phyloP scores from a whole-genome alignment of 2,113 vertebrate species.

The Aegithalos caudatus region DNA sequence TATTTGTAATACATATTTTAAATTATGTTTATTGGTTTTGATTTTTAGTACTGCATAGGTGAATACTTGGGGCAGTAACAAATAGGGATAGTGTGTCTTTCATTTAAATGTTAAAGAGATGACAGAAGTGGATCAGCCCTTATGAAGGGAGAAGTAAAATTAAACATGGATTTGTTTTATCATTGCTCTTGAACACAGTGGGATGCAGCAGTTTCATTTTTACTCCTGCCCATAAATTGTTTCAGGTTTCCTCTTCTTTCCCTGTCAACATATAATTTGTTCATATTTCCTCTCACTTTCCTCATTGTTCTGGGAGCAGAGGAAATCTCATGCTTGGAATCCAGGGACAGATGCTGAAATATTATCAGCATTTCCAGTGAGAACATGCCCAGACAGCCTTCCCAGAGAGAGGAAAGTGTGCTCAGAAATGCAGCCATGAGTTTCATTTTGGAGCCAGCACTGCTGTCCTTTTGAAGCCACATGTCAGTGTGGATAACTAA shows the following conservation, averaged over 20 bases:
- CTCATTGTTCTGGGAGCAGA: slow-evolving; percentile 63
- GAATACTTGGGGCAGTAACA: background rate
- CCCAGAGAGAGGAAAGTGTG: background rate
- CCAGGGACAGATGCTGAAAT: background rate
- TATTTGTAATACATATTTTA: background rate
- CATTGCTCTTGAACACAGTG: background rate
- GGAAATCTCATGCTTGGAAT: slow-evolving; percentile 32
- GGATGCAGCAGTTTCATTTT: background rate
- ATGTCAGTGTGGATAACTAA: background rate
- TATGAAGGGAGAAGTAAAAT: background rate
- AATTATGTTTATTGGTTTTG: background rate
- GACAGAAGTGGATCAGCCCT: background rate
- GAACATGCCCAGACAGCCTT: background rate
- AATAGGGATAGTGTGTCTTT: background rate
- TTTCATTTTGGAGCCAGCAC: background rate
- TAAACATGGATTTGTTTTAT: background rate
- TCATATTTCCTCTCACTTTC: slow-evolving; percentile 63
- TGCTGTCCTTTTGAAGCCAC: background rate
- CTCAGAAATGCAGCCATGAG: background rate
- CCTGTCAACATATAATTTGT: slow-evolving; percentile 13
- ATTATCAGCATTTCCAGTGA: slow-evolving; percentile 27
- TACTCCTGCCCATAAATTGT: slow-evolving; percentile 16
- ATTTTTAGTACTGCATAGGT: background rate
- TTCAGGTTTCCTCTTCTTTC: slow-evolving; percentile 43
- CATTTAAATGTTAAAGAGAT: background rate